phyloP scores from a whole-genome alignment of 2,888 invertebrate species.

The Odontomyia ornata region DNA sequence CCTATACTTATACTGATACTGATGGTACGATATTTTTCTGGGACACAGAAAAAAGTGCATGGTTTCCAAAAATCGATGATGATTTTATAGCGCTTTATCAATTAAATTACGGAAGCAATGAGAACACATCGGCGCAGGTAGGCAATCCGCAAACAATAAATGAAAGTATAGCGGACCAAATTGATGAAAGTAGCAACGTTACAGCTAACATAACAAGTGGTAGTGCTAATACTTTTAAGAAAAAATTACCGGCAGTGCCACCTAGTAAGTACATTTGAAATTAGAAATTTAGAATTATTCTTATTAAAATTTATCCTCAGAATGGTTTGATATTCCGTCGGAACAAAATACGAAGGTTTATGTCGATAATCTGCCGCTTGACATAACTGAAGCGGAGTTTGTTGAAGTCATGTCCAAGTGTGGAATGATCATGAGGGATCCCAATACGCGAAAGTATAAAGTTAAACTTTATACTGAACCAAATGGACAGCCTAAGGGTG shows the following conservation, averaged over 20 bases:
- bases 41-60: slow-evolving; percentile 89
- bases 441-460: slow-evolving; percentile 81
- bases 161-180: slow-evolving; percentile 50
- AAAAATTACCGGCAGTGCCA: slow-evolving; percentile 67
- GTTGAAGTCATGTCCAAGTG: slow-evolving; percentile 94
- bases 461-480: slow-evolving; percentile 90
- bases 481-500: slow-evolving; percentile 89
- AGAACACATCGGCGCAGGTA: slow-evolving; percentile 65
- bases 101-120: slow-evolving; percentile 89
- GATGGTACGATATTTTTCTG: slow-evolving; percentile 93
- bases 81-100: slow-evolving; percentile 97
- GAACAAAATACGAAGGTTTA: slow-evolving; percentile 94
- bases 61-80: slow-evolving; percentile 97
- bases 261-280: slow-evolving; percentile 58
- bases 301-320: neutral
- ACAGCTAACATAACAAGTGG: slow-evolving; percentile 35
- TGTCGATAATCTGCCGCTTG: slow-evolving; percentile 88
- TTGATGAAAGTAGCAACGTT: slow-evolving; percentile 53
- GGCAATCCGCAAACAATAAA: slow-evolving; percentile 53
- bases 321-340: slow-evolving; percentile 94
- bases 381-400: slow-evolving; percentile 89
- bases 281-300: neutral
- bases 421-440: slow-evolving; percentile 92
- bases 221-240: slow-evolving; percentile 56
- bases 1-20: slow-evolving; percentile 80